Evolutionary conservation across 2,113 vertebrate species (phyloP).

Genomic region (Butorides virescens): DNA sequence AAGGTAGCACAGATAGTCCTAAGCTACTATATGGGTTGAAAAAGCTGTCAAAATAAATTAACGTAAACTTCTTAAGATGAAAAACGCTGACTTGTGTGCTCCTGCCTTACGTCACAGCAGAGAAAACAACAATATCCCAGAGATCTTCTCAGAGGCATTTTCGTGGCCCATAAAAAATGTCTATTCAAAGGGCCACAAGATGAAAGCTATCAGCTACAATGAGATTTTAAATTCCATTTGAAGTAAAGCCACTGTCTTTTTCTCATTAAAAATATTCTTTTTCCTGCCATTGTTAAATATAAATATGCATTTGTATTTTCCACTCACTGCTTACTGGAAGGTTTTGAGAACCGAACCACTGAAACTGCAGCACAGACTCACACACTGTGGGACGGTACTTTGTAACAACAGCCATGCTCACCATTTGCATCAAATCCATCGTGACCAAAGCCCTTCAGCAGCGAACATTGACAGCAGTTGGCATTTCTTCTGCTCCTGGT

Average conservation of each 20-base stretch:
- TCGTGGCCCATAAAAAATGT: background rate
- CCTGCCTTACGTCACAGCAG: background rate
- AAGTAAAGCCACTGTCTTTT: background rate
- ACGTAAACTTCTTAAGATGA: background rate
- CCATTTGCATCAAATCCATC: background rate
- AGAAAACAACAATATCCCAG: background rate
- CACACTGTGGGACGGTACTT: background rate
- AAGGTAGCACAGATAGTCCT: conserved; percentile 37
- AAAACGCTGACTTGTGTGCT: conserved; percentile 2
- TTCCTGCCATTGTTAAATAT: background rate
- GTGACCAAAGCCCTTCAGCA: background rate
- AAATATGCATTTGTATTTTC: background rate
- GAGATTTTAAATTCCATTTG: background rate
- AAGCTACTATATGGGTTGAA: conserved; percentile 4
- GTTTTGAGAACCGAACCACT: background rate
- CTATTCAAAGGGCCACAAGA: background rate
- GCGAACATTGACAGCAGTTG: background rate
- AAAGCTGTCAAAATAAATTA: conserved; percentile 48
- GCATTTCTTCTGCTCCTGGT: background rate
- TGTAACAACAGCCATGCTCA: background rate
- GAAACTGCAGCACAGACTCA: background rate
- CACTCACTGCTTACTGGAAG: background rate
- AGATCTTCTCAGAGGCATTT: background rate
- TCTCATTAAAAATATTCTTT: background rate
- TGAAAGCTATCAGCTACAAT: background rate